Evolutionary conservation across 2,113 vertebrate genomes (phyloP).

Genomic region (Scomber japonicus): DNA sequence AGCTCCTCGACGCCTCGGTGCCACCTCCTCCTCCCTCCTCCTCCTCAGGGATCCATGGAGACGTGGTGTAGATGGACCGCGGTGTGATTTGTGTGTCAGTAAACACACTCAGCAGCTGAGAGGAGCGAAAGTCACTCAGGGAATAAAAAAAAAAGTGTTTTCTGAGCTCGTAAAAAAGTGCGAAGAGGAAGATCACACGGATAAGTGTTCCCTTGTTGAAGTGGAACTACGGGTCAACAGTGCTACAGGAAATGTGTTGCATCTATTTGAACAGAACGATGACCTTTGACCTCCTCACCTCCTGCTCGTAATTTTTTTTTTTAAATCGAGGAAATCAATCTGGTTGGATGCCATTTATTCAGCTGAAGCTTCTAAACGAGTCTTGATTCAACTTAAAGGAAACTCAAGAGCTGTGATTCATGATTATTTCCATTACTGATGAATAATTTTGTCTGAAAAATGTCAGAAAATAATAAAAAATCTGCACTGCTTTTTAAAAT

Average conservation of each 20-base stretch:
- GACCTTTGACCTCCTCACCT: not conserved
- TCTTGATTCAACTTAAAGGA: too few species aligned
- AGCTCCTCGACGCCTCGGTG: constrained; percentile 1
- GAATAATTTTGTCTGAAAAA: too few species aligned
- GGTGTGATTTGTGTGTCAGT: constrained; percentile 38
- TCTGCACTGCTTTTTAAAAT: too few species aligned
- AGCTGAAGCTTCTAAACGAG: too few species aligned
- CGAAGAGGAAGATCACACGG: constrained; percentile 6
- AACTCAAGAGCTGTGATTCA: too few species aligned
- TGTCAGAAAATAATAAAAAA: too few species aligned
- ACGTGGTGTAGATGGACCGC: not conserved
- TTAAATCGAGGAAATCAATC: too few species aligned
- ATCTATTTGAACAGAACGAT: not conserved
- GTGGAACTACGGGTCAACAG: not conserved
- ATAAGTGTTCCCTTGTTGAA: not conserved
- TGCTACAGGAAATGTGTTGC: not conserved
- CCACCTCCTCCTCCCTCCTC: not conserved
- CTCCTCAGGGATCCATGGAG: not conserved
- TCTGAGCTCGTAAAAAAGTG: constrained; percentile 24
- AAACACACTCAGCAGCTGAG: constrained; percentile 13
- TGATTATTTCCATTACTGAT: too few species aligned
- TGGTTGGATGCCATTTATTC: too few species aligned
- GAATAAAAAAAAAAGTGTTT: constrained; percentile 10
- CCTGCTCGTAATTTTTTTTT: too few species aligned
- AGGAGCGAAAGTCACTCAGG: constrained; percentile 23